phyloP scores from a whole-genome alignment of 2,797 vertebrate species.

The Crenuchus spilurus region DNA sequence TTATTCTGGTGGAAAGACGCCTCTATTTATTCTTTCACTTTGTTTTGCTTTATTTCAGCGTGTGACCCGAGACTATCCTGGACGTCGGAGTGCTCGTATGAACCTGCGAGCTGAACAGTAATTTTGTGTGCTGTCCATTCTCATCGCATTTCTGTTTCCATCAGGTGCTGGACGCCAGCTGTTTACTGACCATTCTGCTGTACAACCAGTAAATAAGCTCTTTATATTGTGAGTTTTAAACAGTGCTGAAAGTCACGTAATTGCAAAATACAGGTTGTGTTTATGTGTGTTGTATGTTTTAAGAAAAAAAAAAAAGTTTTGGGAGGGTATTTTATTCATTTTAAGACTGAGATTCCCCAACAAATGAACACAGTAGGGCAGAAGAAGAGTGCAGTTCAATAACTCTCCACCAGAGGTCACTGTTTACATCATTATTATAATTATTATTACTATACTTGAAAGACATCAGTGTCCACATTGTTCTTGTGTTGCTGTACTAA shows the following conservation, averaged over 20 bases:
- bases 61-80: not conserved
- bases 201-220: conserved; percentile 34
- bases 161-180: not conserved
- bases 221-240: conserved; percentile 2
- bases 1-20: conserved; percentile 2
- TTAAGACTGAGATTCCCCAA: not conserved
- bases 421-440: conserved; percentile 5
- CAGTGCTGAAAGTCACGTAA: not conserved
- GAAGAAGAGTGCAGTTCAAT: not conserved
- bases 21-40: not conserved
- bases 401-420: not conserved
- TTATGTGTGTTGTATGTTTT: not conserved
- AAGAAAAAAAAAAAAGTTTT: not conserved
- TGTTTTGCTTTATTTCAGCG: not conserved
- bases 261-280: not conserved
- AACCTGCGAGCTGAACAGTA: not conserved
- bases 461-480: not conserved
- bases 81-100: not conserved
- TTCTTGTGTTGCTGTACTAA: conserved; percentile 2
- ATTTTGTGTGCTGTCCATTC: not conserved
- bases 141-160: not conserved
- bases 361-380: not conserved
- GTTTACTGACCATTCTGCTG: conserved; percentile 4
- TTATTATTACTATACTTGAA: conserved; percentile 16
- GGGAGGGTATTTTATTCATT: not conserved